Base-by-base conservation (phyloP, 1,140 invertebrate species). In the Coelopa frigida region DNA sequence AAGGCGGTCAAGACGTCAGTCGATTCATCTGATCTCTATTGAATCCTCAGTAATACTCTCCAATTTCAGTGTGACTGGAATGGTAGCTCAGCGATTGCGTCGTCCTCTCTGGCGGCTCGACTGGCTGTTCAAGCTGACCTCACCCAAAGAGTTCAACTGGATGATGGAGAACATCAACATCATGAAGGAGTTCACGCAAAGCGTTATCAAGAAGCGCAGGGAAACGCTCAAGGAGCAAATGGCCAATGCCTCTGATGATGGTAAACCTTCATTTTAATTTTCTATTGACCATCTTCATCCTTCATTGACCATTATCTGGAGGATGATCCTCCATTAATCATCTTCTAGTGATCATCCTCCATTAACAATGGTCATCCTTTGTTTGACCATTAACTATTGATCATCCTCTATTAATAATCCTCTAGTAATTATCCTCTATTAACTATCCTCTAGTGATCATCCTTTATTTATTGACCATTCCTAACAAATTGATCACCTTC, bases 101-200 rank as follows among this genome's bases (percentile, higher is more conserved):
- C 48, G 56, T n/a, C 43, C 50, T 4, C 55, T 49, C 49, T 44
- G 54, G 41, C 55, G 58, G 5, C 37, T 52, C 10, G 54, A 61
- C 21, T 52, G 52, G 45, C 35, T 61, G 3, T 61, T 54, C 48
- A 45, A 50, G 3, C 18, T 61, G 24, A 53, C 60, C 10, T 27
- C 31, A 18, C 49, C 55, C 1, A 48, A 53, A 3, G 32, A 49
- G 26, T 76, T 75, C 2, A 68, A 68, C 47, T 69, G 74, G 49
- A 73, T 80, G 51, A 70, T 73, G 21, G 58, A 61, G 47, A 67
- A 71, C 38, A 54, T 91, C 1, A 70, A 79, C 39, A 70, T 79
- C 33, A 70, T 93, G 22, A 85, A 91, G 52, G 68, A 67, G 10
- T 86, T 88, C 49, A 83, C 69, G 10, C 74, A 68, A 61, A 76